Conservation (phyloP, 2,797 vertebrate genomes). For the Emys orbicularis region DNA sequence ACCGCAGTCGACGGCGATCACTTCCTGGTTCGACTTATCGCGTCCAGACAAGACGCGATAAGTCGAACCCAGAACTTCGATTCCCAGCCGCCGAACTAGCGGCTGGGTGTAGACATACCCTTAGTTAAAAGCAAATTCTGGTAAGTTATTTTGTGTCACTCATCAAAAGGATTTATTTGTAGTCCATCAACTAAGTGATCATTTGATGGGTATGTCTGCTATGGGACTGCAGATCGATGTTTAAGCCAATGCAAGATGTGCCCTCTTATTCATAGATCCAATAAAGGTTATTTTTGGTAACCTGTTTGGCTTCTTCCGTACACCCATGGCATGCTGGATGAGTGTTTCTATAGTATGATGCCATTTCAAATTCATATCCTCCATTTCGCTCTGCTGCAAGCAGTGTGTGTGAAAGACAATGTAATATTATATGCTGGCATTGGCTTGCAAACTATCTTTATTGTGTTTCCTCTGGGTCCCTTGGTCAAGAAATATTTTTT, state of each 20-base stretch:
- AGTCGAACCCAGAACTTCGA: too few relatives aligned
- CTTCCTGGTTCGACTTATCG: too few relatives aligned
- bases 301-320: neutral
- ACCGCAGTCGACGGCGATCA: too few relatives aligned
- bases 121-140: neutral
- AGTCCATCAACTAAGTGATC: neutral
- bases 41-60: too few relatives aligned
- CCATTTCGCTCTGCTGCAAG: neutral
- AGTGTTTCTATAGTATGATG: neutral
- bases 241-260: neutral
- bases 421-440: neutral
- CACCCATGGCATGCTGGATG: neutral
- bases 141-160: neutral
- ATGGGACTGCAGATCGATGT: neutral
- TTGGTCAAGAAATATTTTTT: neutral
- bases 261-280: neutral
- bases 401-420: neutral
- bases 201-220: neutral
- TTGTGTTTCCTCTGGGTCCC: neutral
- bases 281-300: neutral
- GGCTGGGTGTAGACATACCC: too few relatives aligned
- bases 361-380: neutral
- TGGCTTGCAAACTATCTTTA: neutral
- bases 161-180: neutral
- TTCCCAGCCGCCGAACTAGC: too few relatives aligned